Base-by-base conservation (phyloP, 1,140 invertebrate species). In the Melitaea cinxia region DNA sequence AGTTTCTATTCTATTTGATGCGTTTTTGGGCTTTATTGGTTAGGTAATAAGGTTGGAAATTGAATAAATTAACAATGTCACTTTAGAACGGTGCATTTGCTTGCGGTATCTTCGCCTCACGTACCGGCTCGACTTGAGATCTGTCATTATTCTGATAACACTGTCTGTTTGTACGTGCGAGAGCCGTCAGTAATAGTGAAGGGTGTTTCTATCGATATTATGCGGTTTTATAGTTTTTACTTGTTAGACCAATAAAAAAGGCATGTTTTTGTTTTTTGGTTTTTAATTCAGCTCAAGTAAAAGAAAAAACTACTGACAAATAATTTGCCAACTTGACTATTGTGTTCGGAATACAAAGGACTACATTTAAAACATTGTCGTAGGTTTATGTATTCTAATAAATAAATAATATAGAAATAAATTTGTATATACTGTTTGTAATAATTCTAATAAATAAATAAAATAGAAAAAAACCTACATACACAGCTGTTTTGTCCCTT, bases 131-230 rank as follows among this genome's bases (percentile, higher is more conserved):
- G 68, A 60, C 65, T 70, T 68, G 77, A 83, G 85, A 86, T 88
- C 85, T 85, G 85, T 88, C 85, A 88, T 88, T 88, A 88, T 78
- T 76, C 65, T 83, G 85, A 88, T 88, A 88, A 88, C 78, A 80
- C 80, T 69, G 79, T 78, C 76, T 72, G 80, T 78, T 64, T 73
- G 72, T 79, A 82, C 81, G 83, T 84, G 76, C 72, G 70, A 66
- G 73, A 75, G 76, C 76, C 77, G 77, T 72, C 71, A 66, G 75
- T 61, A n/a, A 21, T 83, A 85, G 78, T 58, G 78, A 70, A 26
- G 55, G 21, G 61, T 42, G 4, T 3, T 30, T 30, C 49, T 77
- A 59, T 73, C 71, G 73, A 75, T 80, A 45, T 39, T 15, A 21
- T 23, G 35, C 6, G 21, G 21, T 26, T 19, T 9, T 4, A 33